Evolutionary conservation across 2,797 vertebrate genomes (phyloP).

Genomic region (Oreochromis grahami): DNA sequence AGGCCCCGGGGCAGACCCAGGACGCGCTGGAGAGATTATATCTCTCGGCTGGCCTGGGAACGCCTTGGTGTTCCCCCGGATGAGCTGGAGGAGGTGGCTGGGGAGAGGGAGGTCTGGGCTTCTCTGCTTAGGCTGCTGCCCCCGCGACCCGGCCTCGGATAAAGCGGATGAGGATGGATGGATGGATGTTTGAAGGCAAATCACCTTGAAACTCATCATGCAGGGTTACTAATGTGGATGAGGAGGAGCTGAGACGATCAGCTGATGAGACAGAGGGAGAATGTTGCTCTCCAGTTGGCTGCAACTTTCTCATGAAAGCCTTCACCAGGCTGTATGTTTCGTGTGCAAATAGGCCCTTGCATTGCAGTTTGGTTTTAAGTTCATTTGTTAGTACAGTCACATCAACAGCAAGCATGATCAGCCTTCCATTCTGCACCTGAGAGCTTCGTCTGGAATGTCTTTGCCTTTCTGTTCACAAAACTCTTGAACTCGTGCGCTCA

Average conservation of each 20-base stretch:
- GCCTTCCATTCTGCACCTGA: neutral
- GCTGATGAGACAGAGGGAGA: neutral
- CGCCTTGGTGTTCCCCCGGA: no score
- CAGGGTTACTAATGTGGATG: fast-evolving
- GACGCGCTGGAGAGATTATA: no score
- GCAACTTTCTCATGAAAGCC: neutral
- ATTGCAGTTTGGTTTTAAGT: neutral
- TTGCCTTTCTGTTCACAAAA: neutral
- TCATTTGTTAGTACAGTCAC: neutral
- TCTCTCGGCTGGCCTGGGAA: no score
- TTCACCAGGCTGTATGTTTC: neutral
- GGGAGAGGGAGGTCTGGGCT: no score
- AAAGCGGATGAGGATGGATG: no score
- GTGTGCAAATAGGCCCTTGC: neutral
- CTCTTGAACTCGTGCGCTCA: fast-evolving
- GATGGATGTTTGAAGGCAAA: neutral
- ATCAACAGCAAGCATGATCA: neutral
- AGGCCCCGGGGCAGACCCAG: no score
- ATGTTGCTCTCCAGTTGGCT: neutral
- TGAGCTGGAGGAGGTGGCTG: no score
- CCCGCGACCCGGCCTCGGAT: no score
- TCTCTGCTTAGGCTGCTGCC: no score
- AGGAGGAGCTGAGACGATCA: neutral
- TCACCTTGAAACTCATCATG: neutral
- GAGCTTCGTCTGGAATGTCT: neutral